A percentile compares a stretch with the other conserved stretches of the same genome.
These are phyloP conservation scores for Drosophila chauvacae DNA, from an alignment of 1,140 invertebrate species.

Conservation along the genomic window DNA sequence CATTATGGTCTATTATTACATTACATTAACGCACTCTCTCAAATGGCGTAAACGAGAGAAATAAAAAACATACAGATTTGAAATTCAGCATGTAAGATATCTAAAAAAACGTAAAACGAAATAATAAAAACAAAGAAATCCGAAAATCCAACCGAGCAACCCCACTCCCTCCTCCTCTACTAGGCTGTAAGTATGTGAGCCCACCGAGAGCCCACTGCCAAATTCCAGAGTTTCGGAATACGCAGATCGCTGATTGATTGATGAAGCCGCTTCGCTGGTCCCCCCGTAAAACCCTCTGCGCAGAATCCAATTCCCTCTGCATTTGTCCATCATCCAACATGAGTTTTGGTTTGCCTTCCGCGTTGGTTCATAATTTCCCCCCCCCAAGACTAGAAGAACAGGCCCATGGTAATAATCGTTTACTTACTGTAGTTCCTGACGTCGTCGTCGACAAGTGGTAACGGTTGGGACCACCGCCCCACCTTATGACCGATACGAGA, in stretches of 20 bases:
- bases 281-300: slow-evolving; percentile 12
- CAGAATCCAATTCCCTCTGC: slow-evolving; percentile 18
- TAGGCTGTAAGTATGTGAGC: slow-evolving; percentile 35
- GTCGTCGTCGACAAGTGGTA: slow-evolving; percentile 71
- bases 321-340: slow-evolving; percentile 10
- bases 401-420: slow-evolving; percentile 46
- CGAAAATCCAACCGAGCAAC: slow-evolving; percentile 32
- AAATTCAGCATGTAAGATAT: slow-evolving; percentile 82
- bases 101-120: slow-evolving; percentile 73
- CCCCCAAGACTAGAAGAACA: slow-evolving; percentile 1
- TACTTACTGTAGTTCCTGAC: slow-evolving; percentile 70
- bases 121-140: slow-evolving; percentile 78
- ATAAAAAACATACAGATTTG: slow-evolving; percentile 67
- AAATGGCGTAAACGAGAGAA: slow-evolving; percentile 53
- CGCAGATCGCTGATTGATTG: slow-evolving; percentile 30
- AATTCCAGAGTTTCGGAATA: slow-evolving; percentile 38
- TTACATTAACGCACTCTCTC: slow-evolving; percentile 59
- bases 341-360: slow-evolving; percentile 53
- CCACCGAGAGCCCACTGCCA: slow-evolving; percentile 35
- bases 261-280: slow-evolving; percentile 43
- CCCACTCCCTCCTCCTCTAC: neutral
- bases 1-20: slow-evolving; percentile 79
- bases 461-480: slow-evolving; percentile 57
- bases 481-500: slow-evolving; percentile 59
- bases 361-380: slow-evolving; percentile 13